phyloP scores from a whole-genome alignment of 2,888 invertebrate species.

The Metopia argyrocephala region DNA sequence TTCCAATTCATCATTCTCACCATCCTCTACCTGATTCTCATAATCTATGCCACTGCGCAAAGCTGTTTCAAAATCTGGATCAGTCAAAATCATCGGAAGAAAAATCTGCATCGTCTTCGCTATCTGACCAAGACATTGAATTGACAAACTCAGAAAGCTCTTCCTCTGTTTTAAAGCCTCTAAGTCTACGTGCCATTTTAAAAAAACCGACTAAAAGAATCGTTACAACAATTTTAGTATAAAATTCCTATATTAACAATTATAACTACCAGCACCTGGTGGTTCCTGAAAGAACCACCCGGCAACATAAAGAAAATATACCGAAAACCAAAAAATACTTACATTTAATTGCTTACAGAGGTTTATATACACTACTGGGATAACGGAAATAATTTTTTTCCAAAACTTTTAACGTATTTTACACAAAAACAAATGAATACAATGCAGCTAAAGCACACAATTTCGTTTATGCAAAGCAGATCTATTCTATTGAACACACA shows the following conservation, averaged over 20 bases:
- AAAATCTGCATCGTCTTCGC: constrained; percentile 29
- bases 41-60: too few relatives aligned
- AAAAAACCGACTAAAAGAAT: too few relatives aligned
- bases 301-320: too few relatives aligned
- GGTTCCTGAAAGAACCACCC: neutral
- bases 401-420: neutral
- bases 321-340: neutral
- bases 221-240: too few relatives aligned
- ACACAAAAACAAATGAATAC: neutral
- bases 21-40: too few relatives aligned
- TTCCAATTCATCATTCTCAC: too few relatives aligned
- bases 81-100: constrained; percentile 12
- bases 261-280: neutral
- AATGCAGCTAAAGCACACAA: neutral
- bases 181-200: neutral
- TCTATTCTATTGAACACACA: too few relatives aligned
- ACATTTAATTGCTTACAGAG: neutral
- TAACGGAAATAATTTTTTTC: neutral
- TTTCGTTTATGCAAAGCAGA: too few relatives aligned
- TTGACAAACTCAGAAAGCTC: constrained; percentile 15
- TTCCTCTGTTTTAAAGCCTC: constrained; percentile 1
- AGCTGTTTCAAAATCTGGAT: too few relatives aligned
- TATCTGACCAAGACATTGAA: constrained; percentile 18
- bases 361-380: neutral
- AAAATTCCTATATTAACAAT: neutral